Evolutionary conservation across 2,888 invertebrate genomes (phyloP).

Genomic region (Neoitamus cyanurus): DNA sequence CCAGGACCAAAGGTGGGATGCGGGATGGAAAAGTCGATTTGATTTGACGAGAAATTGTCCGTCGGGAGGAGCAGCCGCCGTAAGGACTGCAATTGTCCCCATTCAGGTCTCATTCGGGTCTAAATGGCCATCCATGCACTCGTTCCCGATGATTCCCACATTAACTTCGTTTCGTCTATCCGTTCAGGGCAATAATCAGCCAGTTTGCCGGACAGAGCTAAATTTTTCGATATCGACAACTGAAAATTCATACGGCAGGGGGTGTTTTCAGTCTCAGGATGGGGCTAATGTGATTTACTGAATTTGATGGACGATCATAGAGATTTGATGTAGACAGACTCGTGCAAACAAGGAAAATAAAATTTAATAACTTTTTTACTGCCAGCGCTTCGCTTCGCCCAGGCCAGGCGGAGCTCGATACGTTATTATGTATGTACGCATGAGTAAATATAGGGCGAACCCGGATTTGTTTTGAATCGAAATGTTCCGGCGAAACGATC

Average conservation of each 20-base stretch:
- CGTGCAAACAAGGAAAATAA: neutral
- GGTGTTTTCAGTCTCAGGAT: neutral
- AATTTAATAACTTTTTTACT: neutral
- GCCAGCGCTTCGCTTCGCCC: neutral
- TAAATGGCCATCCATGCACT: neutral
- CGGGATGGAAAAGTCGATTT: constrained; percentile 8
- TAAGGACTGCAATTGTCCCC: constrained; percentile 1
- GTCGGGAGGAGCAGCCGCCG: neutral
- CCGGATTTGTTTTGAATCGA: neutral
- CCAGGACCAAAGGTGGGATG: neutral
- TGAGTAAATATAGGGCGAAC: neutral
- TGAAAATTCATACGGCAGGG: neutral
- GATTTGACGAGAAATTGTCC: constrained; percentile 27
- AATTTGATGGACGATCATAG: constrained; percentile 5
- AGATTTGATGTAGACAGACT: neutral
- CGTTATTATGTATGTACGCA: neutral
- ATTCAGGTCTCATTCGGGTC: neutral
- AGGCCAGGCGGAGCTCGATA: neutral
- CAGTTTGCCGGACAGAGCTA: neutral
- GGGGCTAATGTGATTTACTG: neutral
- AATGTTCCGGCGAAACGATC: neutral
- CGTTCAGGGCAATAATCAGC: neutral
- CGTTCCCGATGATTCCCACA: neutral
- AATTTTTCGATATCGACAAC: neutral
- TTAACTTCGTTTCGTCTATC: neutral